Evolutionary conservation across 2,113 vertebrate genomes (phyloP), one percentile per base, ranked within the genome.

Genomic region (Lycaon pictus): DNA sequence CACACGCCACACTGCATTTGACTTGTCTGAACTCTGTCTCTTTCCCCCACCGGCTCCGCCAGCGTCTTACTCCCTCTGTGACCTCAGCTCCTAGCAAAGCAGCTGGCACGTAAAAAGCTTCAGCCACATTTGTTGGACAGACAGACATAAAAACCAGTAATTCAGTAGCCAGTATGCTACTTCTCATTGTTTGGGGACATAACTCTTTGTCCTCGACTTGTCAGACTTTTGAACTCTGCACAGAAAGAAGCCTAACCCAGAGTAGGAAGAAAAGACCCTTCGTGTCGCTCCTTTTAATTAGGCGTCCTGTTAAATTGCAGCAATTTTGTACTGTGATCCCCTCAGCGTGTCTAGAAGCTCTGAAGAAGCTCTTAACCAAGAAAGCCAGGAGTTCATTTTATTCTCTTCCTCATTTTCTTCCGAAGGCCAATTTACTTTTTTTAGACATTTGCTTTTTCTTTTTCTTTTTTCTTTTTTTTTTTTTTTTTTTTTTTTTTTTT

Each of bases 231-330:
- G 87, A 96, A 95, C 88, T 76, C 72, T 11, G 67, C 90, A 12
- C 94, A 60, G 95, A 87, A 88, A 89, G 93, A 95, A 90, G 96
- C 95, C 35, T 71, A 93, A 80, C 60, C 71, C 51, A 65, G 89
- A 76, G 67, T 3, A 48, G 86, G 56, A 92, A 96, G 95, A 94
- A 96, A 87, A 82, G 94, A 92, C 65, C 83, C 88, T 93, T 84
- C 43, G 1, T 63, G 43, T 53, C 4, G 0, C 85, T 93, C 71
- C 97, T 93, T 95, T 89, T 97, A 96, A 98, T 96, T 93, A 97
- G 95, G 86, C 0, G 3, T 92, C 83, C 93, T 29, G 87, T 94
- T 93, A 96, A 89, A 97, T 53, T 29, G 97, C 80, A 32, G 95
- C 95, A 27, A 9, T 87, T 88, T 81, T 77, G 67, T 76, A 1